phyloP scores from a whole-genome alignment of 2,888 invertebrate genomes.

The Melanostoma mellinum region DNA sequence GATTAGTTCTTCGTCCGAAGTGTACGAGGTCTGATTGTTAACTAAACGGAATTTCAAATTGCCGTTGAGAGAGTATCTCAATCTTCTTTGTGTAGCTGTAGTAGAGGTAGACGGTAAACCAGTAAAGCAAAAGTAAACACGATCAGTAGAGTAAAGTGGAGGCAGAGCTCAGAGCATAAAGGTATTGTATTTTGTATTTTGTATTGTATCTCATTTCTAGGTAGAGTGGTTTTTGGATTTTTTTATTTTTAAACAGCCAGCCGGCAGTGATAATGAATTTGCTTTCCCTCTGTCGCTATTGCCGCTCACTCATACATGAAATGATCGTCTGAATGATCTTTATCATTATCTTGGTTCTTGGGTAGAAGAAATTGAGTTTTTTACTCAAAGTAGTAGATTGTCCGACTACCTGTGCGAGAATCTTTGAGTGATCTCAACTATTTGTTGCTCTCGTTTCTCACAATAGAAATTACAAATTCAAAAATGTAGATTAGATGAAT shows the following conservation, averaged over 20 bases:
- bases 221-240: conserved; percentile 18
- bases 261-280: conserved; percentile 61
- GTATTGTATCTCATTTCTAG: conserved; percentile 1
- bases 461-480: conserved; percentile 39
- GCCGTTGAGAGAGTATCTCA: conserved; percentile 46
- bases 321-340: conserved; percentile 21
- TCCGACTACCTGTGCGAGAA: conserved; percentile 35
- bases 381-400: conserved; percentile 63
- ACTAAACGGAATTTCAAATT: conserved; percentile 59
- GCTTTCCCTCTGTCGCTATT: conserved; percentile 42
- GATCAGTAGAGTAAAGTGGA: conserved; percentile 37
- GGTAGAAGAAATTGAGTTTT: conserved; percentile 44
- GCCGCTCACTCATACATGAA: background rate
- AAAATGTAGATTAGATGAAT: conserved; percentile 24
- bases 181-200: conserved; percentile 1
- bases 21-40: conserved; percentile 63
- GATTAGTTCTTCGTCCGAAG: conserved; percentile 34
- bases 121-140: conserved; percentile 17
- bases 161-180: conserved; percentile 7
- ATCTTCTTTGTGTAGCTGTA: conserved; percentile 19
- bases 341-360: background rate
- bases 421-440: conserved; percentile 43
- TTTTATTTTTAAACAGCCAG: background rate
- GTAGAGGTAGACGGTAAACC: conserved; percentile 31
- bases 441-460: conserved; percentile 20